These are phyloP conservation scores for Platynereis dumerilii DNA, from an alignment of 2,888 invertebrate species.

Conservation along the genomic window DNA sequence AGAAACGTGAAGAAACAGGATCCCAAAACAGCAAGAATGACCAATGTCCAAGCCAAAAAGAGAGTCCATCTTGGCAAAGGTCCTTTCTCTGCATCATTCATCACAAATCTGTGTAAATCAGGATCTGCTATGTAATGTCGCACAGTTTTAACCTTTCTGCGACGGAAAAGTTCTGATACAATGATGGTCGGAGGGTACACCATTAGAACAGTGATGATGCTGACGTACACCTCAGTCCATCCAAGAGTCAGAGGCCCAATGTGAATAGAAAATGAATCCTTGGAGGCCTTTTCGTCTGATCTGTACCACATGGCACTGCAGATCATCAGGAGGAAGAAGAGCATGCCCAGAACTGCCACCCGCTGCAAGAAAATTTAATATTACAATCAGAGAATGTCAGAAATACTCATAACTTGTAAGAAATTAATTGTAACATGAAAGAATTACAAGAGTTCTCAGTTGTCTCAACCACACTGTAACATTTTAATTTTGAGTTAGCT, in stretches of 20 bases:
- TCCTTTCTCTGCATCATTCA: conserved; percentile 1
- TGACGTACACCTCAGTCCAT: background rate
- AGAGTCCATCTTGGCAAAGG: background rate
- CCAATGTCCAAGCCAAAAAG: background rate
- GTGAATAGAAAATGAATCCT: background rate
- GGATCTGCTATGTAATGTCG: background rate
- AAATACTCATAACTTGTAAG: too few species aligned
- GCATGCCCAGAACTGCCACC: background rate
- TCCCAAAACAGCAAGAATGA: background rate
- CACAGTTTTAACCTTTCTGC: background rate
- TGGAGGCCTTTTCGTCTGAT: background rate
- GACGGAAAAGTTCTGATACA: background rate
- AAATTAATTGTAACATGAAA: too few species aligned
- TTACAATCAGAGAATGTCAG: too few species aligned
- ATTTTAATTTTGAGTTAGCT: too few species aligned
- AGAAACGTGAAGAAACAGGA: conserved; percentile 3
- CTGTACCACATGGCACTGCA: conserved; percentile 6
- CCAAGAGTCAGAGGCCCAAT: background rate
- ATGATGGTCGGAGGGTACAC: background rate
- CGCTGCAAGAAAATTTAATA: background rate
- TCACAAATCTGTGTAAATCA: background rate
- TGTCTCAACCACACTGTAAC: too few species aligned
- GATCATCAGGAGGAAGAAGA: conserved; percentile 3
- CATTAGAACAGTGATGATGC: background rate
- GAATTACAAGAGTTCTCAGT: too few species aligned